Conservation (phyloP, 2,797 vertebrate genomes). For the Chromis chromis region DNA sequence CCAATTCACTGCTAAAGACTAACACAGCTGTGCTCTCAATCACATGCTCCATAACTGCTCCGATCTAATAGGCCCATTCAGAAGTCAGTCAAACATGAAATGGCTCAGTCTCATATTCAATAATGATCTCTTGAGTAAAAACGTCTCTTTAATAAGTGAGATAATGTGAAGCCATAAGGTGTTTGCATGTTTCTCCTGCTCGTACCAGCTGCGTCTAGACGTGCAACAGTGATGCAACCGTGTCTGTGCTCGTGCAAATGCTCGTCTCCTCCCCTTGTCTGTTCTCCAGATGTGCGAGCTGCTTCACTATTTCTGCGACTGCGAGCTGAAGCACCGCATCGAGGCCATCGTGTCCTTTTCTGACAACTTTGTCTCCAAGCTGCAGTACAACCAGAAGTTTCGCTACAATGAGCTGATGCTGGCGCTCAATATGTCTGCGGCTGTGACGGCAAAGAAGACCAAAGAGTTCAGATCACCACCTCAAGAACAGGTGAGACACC, state of each 20-base stretch:
- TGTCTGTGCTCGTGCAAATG: slow-evolving; percentile 11
- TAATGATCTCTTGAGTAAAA: slow-evolving; percentile 40
- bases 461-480: slow-evolving; percentile 98
- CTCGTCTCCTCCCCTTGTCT: slow-evolving; percentile 37
- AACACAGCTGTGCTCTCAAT: slow-evolving; percentile 39
- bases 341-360: slow-evolving; percentile 98
- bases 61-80: slow-evolving; percentile 57
- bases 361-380: slow-evolving; percentile 94
- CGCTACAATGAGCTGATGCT: slow-evolving; percentile 98
- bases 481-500: slow-evolving; percentile 92
- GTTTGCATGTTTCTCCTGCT: slow-evolving; percentile 27
- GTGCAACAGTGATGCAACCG: slow-evolving; percentile 3
- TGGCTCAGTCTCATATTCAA: slow-evolving; percentile 26
- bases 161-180: slow-evolving; percentile 25
- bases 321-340: slow-evolving; percentile 96
- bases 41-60: slow-evolving; percentile 44
- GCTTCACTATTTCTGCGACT: slow-evolving; percentile 98
- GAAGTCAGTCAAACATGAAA: slow-evolving; percentile 68
- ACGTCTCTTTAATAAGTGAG: slow-evolving; percentile 47
- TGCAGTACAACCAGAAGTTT: slow-evolving; percentile 98
- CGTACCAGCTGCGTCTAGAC: slow-evolving; percentile 8
- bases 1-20: slow-evolving; percentile 13
- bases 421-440: slow-evolving; percentile 98
- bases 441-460: slow-evolving; percentile 96
- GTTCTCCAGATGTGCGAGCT: slow-evolving; percentile 94